Evolutionary conservation across 2,113 vertebrate species (phyloP), one percentile per base, ranked within the genome.

Genomic region (Himantopus leucocephalus): DNA sequence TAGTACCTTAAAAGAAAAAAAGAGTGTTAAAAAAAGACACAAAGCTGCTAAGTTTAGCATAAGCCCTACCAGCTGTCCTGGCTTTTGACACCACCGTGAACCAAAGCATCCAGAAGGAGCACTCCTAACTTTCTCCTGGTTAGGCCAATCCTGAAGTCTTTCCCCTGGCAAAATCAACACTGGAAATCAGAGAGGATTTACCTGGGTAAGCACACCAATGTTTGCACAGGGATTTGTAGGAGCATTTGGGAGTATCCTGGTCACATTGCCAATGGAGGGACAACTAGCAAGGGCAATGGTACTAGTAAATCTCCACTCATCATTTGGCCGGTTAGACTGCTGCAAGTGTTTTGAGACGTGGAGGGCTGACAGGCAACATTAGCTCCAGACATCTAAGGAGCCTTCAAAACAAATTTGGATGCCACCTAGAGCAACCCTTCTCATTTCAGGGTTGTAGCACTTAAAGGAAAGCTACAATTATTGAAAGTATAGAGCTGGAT

Each of bases 1-100:
- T 96, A 97, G 68, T 92, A 96, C 94, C 94, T 97, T 89, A 75
- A 50, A 88, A 96, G 77, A 93, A 92, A 87, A 82, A 88, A 93
- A 62, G 10, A 74, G 27, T 56, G 32, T 88, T 90, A 72, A 90
- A 80, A 95, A 81, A 89, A 79, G 56, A 86, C 35, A 75, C 41
- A 88, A 78, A 84, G 24, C 73, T 72, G 76, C 43, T 56, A 92
- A 86, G 35, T 93, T 94, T 92, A 90, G 72, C 47, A 68, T 34
- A 23, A 68, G 5, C 52, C 34, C 43, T 78, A n/a, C 67, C 48
- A 85, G 35, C 47, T 92, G 26, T 82, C 35, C 35, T 72, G 60
- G 43, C 47, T 84, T 91, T 63, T 35, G 27, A 39, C 41, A 55
- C 27, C 70, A n/a, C 26, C 10, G 9, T 6, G 7, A 85, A 39